Conservation (phyloP, 2,797 vertebrate genomes). For the Nyctibius grandis region DNA sequence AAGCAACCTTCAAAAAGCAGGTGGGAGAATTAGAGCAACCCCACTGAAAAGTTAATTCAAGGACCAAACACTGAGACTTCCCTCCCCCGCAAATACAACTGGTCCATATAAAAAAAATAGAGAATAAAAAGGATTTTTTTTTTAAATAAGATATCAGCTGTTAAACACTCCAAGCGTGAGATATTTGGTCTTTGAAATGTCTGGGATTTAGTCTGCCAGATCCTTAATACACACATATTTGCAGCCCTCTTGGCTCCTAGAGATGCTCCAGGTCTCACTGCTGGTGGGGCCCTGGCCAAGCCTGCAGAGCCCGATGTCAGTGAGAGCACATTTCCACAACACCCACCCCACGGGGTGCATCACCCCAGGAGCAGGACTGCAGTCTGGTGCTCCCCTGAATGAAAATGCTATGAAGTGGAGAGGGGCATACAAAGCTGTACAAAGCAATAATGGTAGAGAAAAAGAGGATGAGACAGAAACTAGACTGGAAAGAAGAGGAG, state of each 20-base stretch:
- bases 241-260: neutral
- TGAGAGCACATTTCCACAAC: neutral
- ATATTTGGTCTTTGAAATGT: neutral
- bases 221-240: neutral
- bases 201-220: neutral
- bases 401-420: fast-evolving
- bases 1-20: neutral
- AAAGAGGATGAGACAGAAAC: neutral
- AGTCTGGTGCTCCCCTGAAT: neutral
- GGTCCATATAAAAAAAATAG: neutral
- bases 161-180: neutral
- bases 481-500: neutral
- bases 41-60: neutral
- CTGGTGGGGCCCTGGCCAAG: neutral
- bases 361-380: fast-evolving
- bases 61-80: neutral
- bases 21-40: neutral
- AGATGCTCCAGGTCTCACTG: neutral
- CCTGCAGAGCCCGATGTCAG: neutral
- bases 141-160: neutral
- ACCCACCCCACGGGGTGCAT: neutral
- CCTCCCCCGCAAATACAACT: neutral
- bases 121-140: neutral
- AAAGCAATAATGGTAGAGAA: neutral
- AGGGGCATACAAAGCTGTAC: neutral